These are phyloP conservation scores for Paracanthobrama guichenoti DNA, from an alignment of 2,113 vertebrate species.

Conservation along the genomic window DNA sequence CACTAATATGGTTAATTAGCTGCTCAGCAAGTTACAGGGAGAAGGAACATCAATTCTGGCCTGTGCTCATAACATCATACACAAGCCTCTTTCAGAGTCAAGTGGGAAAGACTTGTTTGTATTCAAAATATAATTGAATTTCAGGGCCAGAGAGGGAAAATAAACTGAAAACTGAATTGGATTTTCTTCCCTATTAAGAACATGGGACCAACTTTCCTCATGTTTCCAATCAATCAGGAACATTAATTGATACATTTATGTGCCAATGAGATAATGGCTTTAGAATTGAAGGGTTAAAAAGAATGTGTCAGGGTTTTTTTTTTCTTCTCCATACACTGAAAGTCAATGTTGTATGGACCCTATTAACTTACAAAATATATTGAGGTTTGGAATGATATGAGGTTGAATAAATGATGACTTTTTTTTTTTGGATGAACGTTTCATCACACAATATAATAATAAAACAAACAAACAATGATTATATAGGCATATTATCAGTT, in stretches of 20 bases:
- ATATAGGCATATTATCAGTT: neutral
- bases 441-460: no score
- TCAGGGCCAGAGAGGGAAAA: conserved; percentile 33
- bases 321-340: neutral
- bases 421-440: neutral
- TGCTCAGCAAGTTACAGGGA: conserved; percentile 41
- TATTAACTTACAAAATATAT: neutral
- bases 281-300: neutral
- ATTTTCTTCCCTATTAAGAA: conserved; percentile 63
- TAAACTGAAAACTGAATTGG: conserved; percentile 57
- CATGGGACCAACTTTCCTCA: conserved; percentile 63
- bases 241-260: conserved; percentile 39
- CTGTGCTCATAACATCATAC: conserved; percentile 50
- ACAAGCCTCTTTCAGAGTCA: conserved; percentile 62
- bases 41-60: conserved; percentile 50
- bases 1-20: conserved; percentile 59
- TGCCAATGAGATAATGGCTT: conserved; percentile 35
- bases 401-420: neutral
- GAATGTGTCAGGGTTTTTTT: no score
- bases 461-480: neutral
- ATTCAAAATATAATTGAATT: conserved; percentile 71
- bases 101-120: conserved; percentile 49
- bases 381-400: neutral
- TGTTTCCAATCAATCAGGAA: conserved; percentile 67
- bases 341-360: neutral